phyloP scores from a whole-genome alignment of 2,113 vertebrate species.

The Cnemophilus loriae region DNA sequence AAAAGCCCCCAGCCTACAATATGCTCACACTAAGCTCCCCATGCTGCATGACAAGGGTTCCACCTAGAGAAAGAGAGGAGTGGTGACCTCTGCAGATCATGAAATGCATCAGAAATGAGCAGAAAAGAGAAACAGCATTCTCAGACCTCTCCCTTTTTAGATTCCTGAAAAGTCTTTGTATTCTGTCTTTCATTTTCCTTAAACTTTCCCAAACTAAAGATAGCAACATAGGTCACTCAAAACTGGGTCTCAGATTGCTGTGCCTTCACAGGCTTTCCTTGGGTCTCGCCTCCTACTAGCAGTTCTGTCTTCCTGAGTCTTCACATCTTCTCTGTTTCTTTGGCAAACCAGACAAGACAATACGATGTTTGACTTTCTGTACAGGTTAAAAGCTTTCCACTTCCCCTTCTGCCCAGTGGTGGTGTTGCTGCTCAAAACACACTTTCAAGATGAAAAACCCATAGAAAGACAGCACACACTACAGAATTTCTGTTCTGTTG shows the following conservation, averaged over 20 bases:
- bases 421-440: not conserved
- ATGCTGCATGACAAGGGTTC: not conserved
- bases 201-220: not conserved
- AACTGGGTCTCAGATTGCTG: not conserved
- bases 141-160: not conserved
- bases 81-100: not conserved
- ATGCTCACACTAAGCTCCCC: not conserved
- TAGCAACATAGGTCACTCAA: not conserved
- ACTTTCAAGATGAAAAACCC: not conserved
- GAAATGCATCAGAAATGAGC: not conserved
- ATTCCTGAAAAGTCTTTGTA: not conserved
- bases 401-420: not conserved
- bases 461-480: not conserved
- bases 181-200: not conserved
- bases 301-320: not conserved
- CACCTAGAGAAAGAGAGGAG: not conserved
- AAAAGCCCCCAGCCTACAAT: not conserved
- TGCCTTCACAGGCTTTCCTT: not conserved
- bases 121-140: not conserved
- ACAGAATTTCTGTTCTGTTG: not conserved
- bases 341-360: not conserved
- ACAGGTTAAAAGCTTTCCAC: not conserved
- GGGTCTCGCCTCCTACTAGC: not conserved
- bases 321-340: not conserved
- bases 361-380: fast-evolving